These are phyloP conservation scores for Mormoops blainvillei DNA, from an alignment of 2,113 vertebrate species.

Conservation along the genomic window DNA sequence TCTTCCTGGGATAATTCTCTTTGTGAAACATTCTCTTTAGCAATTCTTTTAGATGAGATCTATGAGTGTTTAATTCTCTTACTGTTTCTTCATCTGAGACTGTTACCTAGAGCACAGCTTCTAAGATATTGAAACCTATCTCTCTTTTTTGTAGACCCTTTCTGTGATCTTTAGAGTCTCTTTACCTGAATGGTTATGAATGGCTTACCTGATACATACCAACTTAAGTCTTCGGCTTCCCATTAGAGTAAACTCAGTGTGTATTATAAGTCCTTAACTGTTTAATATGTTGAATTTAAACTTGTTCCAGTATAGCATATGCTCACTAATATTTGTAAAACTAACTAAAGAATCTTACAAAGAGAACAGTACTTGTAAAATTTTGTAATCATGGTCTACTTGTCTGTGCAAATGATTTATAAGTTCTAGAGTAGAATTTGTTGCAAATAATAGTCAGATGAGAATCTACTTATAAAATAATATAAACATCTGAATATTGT, in stretches of 20 bases:
- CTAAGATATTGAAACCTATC: neutral
- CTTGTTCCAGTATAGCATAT: neutral
- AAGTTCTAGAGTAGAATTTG: neutral
- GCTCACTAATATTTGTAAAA: neutral
- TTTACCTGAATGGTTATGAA: neutral
- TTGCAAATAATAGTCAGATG: neutral
- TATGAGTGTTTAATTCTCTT: neutral
- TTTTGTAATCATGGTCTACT: neutral
- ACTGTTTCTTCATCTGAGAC: neutral
- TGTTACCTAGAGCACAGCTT: neutral
- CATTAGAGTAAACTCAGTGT: neutral
- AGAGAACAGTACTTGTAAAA: neutral
- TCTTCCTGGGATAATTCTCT: neutral
- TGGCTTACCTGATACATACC: neutral
- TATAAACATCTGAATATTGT: neutral
- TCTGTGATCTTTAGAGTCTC: neutral
- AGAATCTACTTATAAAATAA: slow-evolving; percentile 22
- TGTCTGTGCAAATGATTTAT: neutral
- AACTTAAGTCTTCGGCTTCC: neutral
- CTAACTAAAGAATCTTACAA: neutral
- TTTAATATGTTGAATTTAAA: slow-evolving; percentile 3
- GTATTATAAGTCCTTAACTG: neutral
- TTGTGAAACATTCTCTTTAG: neutral
- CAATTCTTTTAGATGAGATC: neutral
- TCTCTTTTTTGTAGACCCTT: neutral